Evolutionary conservation across 2,888 invertebrate species (phyloP), one percentile per base, ranked within the genome.

Genomic region (Cabera pusaria): DNA sequence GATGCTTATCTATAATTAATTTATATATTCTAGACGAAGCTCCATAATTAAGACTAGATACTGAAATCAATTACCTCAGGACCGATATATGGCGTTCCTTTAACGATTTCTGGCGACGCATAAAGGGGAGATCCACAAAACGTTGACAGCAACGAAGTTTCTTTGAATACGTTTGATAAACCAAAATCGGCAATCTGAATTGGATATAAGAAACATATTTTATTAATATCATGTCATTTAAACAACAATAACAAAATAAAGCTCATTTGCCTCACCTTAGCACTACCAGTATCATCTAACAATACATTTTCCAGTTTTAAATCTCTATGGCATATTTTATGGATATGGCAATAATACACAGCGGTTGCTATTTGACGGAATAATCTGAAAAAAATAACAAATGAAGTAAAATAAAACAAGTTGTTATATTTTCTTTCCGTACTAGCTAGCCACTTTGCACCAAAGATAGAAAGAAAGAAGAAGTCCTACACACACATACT

Each of bases 271-370:
- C 80, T 65, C 77, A 96, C 97, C 92, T 98, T 98, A 26, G 98
- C 98, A 90, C 97, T 97, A 59, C 97, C 96, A 62, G 95, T 92
- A 75, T 96, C 96, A 75, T 98, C 98, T 56, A 98, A 88, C 54
- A 98, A 90, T 65, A 98, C 97, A 86, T 98, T 98, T 86, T 98
- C 98, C 69, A 98, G 90, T 85, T 98, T 98, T 65, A 98, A 91
- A 91, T 98, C 98, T 64, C 98, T 92, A 90, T 98, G 98, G 81
- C 98, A 98, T 68, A 98, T 98, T 88, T 97, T 97, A 83, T 98
- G 97, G 91, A 98, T 98, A 90, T 98, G 98, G 87, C 98, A 98
- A 90, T 99, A 99, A 87, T 97, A 97, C 48, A 97, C 96, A 55
- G 98, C 98, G 25, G 97, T 98, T 12, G 97, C 95, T 64, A 98